phyloP scores from a whole-genome alignment of 1,140 invertebrate genomes.

The Drosophila azteca region DNA sequence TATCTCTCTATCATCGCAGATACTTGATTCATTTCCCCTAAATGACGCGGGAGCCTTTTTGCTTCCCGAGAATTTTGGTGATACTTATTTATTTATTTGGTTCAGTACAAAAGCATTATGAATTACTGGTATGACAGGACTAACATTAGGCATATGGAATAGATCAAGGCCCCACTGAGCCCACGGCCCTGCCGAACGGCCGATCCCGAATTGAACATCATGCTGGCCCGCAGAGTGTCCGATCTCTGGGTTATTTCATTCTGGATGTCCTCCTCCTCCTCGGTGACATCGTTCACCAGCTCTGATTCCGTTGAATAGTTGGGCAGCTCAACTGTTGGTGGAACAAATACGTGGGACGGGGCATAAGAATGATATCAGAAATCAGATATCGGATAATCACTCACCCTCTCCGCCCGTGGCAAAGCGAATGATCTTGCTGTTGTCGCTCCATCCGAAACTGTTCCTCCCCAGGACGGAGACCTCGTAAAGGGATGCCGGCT shows the following conservation, averaged over 20 bases:
- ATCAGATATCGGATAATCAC: slow-evolving; percentile 1
- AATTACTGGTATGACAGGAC: slow-evolving; percentile 25
- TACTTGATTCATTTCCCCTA: slow-evolving; percentile 1
- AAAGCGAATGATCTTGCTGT: slow-evolving; percentile 87
- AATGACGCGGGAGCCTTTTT: neutral
- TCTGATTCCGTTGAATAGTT: slow-evolving; percentile 82
- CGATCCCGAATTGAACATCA: slow-evolving; percentile 41
- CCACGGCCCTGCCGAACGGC: neutral
- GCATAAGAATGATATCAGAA: too few relatives aligned
- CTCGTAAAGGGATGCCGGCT: slow-evolving; percentile 87
- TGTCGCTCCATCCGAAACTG: slow-evolving; percentile 88
- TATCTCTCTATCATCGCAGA: neutral
- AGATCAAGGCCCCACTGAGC: slow-evolving; percentile 24
- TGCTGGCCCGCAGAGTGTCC: slow-evolving; percentile 60
- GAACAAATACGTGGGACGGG: too few relatives aligned
- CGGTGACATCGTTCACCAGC: slow-evolving; percentile 56
- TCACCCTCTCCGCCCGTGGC: slow-evolving; percentile 87
- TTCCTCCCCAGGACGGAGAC: slow-evolving; percentile 88
- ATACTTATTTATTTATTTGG: slow-evolving; percentile 43
- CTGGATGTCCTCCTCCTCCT: slow-evolving; percentile 55
- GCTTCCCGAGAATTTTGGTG: slow-evolving; percentile 2
- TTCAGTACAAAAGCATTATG: slow-evolving; percentile 40
- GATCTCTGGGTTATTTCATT: slow-evolving; percentile 72
- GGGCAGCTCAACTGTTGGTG: slow-evolving; percentile 67
- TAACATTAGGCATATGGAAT: slow-evolving; percentile 32